A percentile compares a stretch with the other conserved stretches of the same genome.
Conservation (phyloP, 2,888 invertebrate species). For the Drosophila sordidapex region DNA sequence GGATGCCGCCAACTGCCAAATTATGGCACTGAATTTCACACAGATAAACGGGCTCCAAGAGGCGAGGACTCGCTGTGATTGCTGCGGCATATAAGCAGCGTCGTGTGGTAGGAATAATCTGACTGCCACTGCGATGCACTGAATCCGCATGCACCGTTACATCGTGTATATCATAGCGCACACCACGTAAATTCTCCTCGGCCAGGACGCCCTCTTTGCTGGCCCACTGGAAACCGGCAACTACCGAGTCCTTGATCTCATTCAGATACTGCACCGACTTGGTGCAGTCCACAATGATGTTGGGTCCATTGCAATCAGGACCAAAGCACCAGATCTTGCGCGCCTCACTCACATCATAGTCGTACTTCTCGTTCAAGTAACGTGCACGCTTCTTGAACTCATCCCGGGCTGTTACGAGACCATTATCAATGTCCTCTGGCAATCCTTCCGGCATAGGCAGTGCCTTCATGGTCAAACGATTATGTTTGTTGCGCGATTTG, state of each 20-base stretch:
- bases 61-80: conserved; percentile 95
- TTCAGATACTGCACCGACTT: conserved; percentile 99
- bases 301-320: conserved; percentile 99
- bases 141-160: conserved; percentile 99
- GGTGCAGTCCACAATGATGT: conserved; percentile 98
- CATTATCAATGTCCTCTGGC: conserved; percentile 98
- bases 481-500: conserved; percentile 99
- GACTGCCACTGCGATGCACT: conserved; percentile 99
- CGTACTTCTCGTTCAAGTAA: conserved; percentile 97
- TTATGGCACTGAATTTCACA: conserved; percentile 99
- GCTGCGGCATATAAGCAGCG: conserved; percentile 98
- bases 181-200: conserved; percentile 98
- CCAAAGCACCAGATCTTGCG: conserved; percentile 99
- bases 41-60: conserved; percentile 99
- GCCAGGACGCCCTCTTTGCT: conserved; percentile 99
- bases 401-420: conserved; percentile 96
- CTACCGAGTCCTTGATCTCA: conserved; percentile 99
- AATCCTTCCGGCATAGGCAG: conserved; percentile 98
- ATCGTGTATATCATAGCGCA: conserved; percentile 99
- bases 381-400: conserved; percentile 99
- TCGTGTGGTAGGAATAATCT: conserved; percentile 99
- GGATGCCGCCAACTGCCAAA: conserved; percentile 98
- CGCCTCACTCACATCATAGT: conserved; percentile 98
- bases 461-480: conserved; percentile 98
- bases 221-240: conserved; percentile 99